These are phyloP conservation scores for Notodonta dromedarius DNA, from an alignment of 2,888 invertebrate species.

Conservation along the genomic window DNA sequence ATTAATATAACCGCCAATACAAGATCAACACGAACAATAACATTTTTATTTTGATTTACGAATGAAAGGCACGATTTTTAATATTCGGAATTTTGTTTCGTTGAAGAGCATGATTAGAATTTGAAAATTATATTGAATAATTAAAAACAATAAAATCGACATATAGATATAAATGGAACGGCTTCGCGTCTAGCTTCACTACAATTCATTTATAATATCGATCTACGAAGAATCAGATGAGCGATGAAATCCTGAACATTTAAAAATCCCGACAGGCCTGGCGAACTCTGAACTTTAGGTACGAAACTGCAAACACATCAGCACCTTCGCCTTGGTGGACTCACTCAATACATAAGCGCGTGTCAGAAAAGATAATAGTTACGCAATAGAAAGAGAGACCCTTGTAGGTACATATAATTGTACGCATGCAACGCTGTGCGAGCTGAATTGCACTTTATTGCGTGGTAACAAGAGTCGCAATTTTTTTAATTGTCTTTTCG, in stretches of 20 bases:
- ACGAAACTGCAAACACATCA: too few species aligned
- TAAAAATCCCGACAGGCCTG: too few species aligned
- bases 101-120: neutral
- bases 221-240: neutral
- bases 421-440: too few species aligned
- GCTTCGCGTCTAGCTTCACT: slow-evolving; percentile 7
- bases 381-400: too few species aligned
- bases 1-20: slow-evolving; percentile 41
- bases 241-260: neutral
- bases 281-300: too few species aligned
- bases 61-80: slow-evolving; percentile 60
- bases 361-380: too few species aligned
- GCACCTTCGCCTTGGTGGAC: too few species aligned
- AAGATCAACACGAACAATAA: slow-evolving; percentile 45
- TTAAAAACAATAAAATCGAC: neutral
- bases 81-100: slow-evolving; percentile 25
- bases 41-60: slow-evolving; percentile 48
- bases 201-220: neutral
- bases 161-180: neutral
- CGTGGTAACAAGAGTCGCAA: too few species aligned
- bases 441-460: too few species aligned
- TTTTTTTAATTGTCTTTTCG: too few species aligned
- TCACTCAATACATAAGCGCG: too few species aligned
- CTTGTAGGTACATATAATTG: too few species aligned
- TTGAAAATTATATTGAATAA: neutral